phyloP scores from a whole-genome alignment of 2,113 vertebrate genomes.

The Chunga burmeisteri region DNA sequence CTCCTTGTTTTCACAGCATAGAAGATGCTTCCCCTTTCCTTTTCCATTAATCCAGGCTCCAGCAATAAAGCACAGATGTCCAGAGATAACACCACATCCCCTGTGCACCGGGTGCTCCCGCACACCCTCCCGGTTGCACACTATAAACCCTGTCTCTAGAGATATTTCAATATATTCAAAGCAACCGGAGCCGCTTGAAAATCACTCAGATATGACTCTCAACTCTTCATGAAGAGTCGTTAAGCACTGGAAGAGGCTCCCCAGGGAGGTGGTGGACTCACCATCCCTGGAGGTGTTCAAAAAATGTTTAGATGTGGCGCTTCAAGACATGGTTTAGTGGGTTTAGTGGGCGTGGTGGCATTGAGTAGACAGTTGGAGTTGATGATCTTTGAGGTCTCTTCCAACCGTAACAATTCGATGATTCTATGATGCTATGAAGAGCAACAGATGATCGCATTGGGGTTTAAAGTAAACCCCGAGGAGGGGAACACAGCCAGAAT shows the following conservation, averaged over 20 bases:
- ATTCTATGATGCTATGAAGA: not conserved
- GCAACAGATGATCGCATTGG: not conserved
- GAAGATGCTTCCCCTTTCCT: not conserved
- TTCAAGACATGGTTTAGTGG: too few relatives aligned
- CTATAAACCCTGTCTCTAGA: not conserved
- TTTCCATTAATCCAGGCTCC: not conserved
- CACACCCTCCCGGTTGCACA: not conserved
- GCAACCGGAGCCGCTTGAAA: not conserved
- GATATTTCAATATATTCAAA: not conserved
- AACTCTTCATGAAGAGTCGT: not conserved
- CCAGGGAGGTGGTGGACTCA: too few relatives aligned
- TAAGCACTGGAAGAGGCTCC: too few relatives aligned
- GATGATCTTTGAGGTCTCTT: too few relatives aligned
- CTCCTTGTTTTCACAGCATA: not conserved
- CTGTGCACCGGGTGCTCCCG: fast-evolving
- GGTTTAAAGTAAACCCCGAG: not conserved
- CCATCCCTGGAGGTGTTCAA: too few relatives aligned
- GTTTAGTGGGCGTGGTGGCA: too few relatives aligned
- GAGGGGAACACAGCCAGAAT: not conserved
- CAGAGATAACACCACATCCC: not conserved
- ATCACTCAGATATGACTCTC: not conserved
- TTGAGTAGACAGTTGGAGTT: too few relatives aligned
- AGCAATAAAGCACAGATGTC: not conserved
- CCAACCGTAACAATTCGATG: too few relatives aligned
- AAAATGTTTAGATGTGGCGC: too few relatives aligned